These are phyloP conservation scores for Diogma glabrata DNA, from an alignment of 2,888 invertebrate genomes.

Conservation along the genomic window DNA sequence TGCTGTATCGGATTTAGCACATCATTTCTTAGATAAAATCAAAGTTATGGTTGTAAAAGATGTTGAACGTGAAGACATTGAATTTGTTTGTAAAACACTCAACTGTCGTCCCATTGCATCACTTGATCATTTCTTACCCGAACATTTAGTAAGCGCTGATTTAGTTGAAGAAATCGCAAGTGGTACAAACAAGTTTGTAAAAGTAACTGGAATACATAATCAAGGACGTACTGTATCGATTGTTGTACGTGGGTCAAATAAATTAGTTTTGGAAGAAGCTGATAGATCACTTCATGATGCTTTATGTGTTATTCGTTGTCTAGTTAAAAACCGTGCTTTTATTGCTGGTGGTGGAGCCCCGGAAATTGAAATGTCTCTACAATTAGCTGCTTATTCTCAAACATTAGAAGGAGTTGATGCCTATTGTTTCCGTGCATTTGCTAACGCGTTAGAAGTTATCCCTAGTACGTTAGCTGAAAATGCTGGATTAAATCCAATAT, in stretches of 20 bases:
- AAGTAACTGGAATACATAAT: conserved; percentile 77
- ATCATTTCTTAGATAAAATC: conserved; percentile 97
- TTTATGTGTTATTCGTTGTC: conserved; percentile 81
- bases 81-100: conserved; percentile 91
- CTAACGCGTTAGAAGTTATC: conserved; percentile 90
- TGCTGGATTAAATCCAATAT: conserved; percentile 77
- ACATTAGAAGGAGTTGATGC: conserved; percentile 84
- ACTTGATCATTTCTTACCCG: conserved; percentile 92
- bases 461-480: conserved; percentile 87
- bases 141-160: conserved; percentile 85
- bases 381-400: conserved; percentile 68
- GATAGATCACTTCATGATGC: conserved; percentile 89
- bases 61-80: conserved; percentile 95
- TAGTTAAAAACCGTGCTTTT: conserved; percentile 84
- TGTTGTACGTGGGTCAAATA: conserved; percentile 75
- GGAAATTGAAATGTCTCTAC: conserved; percentile 86
- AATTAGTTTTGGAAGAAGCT: conserved; percentile 81
- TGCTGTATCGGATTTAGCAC: conserved; percentile 91
- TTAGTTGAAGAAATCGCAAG: conserved; percentile 87
- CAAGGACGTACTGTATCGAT: conserved; percentile 88
- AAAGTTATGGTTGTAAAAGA: conserved; percentile 98
- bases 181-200: conserved; percentile 81
- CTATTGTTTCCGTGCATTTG: conserved; percentile 90
- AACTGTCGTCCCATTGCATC: conserved; percentile 94
- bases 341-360: conserved; percentile 97